These are phyloP conservation scores for Coenonympha glycerion DNA, from an alignment of 2,888 invertebrate genomes.

Conservation along the genomic window DNA sequence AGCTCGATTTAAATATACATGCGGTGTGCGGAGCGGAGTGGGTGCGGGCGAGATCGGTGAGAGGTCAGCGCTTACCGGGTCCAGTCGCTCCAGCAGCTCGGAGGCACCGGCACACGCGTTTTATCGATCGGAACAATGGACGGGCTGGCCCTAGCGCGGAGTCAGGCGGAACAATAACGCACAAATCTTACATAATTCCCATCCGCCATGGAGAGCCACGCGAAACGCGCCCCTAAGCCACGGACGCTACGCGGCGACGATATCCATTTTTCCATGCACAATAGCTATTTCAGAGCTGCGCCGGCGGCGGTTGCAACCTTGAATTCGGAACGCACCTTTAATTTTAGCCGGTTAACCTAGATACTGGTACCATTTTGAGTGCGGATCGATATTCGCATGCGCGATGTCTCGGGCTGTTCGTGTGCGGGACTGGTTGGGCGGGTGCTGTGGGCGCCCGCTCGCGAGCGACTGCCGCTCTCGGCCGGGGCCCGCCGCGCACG, in stretches of 20 bases:
- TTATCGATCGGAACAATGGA: constrained; percentile 30
- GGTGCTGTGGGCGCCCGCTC: constrained; percentile 42
- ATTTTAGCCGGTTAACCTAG: constrained; percentile 76
- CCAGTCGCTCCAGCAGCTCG: constrained; percentile 41
- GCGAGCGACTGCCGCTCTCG: constrained; percentile 45
- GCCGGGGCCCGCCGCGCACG: constrained; percentile 35
- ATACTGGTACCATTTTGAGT: constrained; percentile 64
- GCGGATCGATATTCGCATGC: constrained; percentile 69
- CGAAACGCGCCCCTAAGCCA: constrained; percentile 56
- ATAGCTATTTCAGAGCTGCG: constrained; percentile 67
- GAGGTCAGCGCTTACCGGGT: constrained; percentile 55
- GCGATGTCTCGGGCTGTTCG: constrained; percentile 54
- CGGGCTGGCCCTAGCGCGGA: constrained; percentile 33
- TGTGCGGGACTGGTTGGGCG: constrained; percentile 50
- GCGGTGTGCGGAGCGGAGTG: too few relatives aligned
- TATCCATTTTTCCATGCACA: constrained; percentile 61
- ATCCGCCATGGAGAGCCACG: constrained; percentile 52
- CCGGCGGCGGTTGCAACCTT: constrained; percentile 68
- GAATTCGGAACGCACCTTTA: constrained; percentile 74
- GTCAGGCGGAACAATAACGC: constrained; percentile 57
- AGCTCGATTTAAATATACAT: constrained; percentile 64
- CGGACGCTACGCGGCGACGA: constrained; percentile 46
- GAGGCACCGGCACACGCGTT: constrained; percentile 33
- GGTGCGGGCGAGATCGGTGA: constrained; percentile 28
- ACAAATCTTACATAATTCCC: constrained; percentile 68